phyloP scores from a whole-genome alignment of 2,888 invertebrate genomes.

The Pantelozetes paolii region DNA sequence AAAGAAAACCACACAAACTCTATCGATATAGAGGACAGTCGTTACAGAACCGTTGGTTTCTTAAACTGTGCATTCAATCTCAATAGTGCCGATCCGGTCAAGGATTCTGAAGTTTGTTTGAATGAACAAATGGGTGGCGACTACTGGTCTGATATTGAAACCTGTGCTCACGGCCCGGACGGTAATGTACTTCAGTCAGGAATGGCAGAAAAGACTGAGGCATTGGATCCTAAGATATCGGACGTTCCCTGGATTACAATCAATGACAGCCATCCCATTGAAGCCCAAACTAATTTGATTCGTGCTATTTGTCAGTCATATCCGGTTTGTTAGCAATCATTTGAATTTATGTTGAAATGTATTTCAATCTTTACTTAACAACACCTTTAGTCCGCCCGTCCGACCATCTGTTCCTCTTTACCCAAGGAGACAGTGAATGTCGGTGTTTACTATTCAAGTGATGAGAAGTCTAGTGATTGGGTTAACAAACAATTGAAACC shows the following conservation, averaged over 20 bases:
- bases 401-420: slow-evolving; percentile 34
- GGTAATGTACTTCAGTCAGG: slow-evolving; percentile 19
- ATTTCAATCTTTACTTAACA: too few relatives aligned
- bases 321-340: not conserved
- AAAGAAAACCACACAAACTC: not conserved
- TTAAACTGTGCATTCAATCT: slow-evolving; percentile 26
- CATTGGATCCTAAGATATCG: not conserved
- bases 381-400: not conserved
- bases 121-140: slow-evolving; percentile 29
- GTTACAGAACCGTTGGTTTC: slow-evolving; percentile 18
- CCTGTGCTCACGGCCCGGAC: slow-evolving; percentile 29
- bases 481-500: slow-evolving; percentile 27
- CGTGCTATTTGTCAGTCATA: slow-evolving; percentile 35
- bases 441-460: slow-evolving; percentile 29
- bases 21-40: not conserved
- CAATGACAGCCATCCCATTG: not conserved
- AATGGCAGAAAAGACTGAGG: slow-evolving; percentile 24
- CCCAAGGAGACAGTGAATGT: not conserved
- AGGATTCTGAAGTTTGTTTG: slow-evolving; percentile 10
- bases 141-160: not conserved
- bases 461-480: not conserved
- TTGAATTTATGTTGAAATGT: not conserved
- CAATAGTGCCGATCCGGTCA: not conserved
- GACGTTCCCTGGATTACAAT: slow-evolving; percentile 31
- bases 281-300: slow-evolving; percentile 27